phyloP scores from a whole-genome alignment of 2,113 vertebrate genomes.

The Oxyruncus cristatus region DNA sequence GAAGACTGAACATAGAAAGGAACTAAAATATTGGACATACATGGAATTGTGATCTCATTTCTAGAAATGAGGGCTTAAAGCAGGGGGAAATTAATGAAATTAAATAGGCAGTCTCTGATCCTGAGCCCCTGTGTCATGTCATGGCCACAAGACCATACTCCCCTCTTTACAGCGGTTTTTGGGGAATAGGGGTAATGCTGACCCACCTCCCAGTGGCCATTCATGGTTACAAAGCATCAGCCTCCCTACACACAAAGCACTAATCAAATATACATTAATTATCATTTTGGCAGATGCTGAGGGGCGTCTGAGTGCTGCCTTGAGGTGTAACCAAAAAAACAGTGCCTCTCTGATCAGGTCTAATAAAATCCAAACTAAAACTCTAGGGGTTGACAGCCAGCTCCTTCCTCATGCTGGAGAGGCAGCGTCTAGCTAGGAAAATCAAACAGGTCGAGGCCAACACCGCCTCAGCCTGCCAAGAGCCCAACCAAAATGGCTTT shows the following conservation, averaged over 20 bases:
- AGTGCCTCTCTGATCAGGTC: not conserved
- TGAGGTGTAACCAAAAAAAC: not conserved
- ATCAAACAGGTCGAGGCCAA: not conserved
- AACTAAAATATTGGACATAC: not conserved
- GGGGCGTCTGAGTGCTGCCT: not conserved
- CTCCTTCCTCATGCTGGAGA: not conserved
- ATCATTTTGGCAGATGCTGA: constrained; percentile 20
- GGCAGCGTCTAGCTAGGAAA: not conserved
- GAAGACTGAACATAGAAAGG: not conserved
- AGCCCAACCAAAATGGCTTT: not conserved
- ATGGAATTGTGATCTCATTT: not conserved
- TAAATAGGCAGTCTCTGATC: not conserved
- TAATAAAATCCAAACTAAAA: constrained; percentile 15
- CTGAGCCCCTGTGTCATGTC: not conserved
- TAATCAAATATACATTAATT: not conserved
- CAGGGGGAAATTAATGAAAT: not conserved
- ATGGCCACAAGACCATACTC: not conserved
- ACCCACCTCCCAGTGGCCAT: not conserved
- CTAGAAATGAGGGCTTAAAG: not conserved
- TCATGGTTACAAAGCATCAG: not conserved
- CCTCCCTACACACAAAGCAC: not conserved
- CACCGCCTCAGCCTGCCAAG: not conserved
- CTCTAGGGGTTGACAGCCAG: not conserved
- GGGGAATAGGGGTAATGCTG: not conserved
- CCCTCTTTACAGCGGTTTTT: not conserved